Base-by-base conservation (phyloP, 2,888 invertebrate species). In the Dimorphilus gyrociliatus region DNA sequence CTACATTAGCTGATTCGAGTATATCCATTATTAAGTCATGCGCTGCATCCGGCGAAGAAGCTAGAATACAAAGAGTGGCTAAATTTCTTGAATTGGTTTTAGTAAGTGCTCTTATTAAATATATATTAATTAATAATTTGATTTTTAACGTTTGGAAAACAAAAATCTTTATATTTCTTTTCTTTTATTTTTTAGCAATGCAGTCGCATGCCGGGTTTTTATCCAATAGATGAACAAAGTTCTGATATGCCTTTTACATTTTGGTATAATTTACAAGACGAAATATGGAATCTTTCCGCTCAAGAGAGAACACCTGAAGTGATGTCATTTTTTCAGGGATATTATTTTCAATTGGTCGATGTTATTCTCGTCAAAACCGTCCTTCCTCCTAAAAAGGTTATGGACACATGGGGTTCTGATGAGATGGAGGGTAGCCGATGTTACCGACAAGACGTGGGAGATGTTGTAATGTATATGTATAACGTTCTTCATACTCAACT, bases 241-340 rank as follows among this genome's bases (percentile, higher is more conserved):
- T 86, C 85, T 52, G 78, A 76, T 36, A 70, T 84, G 40, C 73
- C 82, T 0, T 77, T 86, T 63, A 78, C 80, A 3, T 82, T 86
- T 60, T 88, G 88, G 88, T 88, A 81, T 56, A 75, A 78, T 33
- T 63, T 88, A 30, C 86, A 88, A 70, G 81, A n/a, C n/a, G n/a
- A n/a, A n/a, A n/a, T n/a, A n/a, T n/a, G n/a, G n/a, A n/a, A n/a
- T n/a, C n/a, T n/a, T n/a, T n/a, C n/a, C n/a, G n/a, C n/a, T n/a
- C n/a, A n/a, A n/a, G n/a, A n/a, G n/a, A n/a, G n/a, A n/a, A n/a
- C n/a, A n/a, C n/a, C n/a, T n/a, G n/a, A n/a, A n/a, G n/a, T n/a
- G n/a, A n/a, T n/a, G n/a, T n/a, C n/a, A n/a, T n/a, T n/a, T n/a
- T n/a, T n/a, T n/a, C n/a, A n/a, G n/a, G n/a, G n/a, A n/a, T n/a